phyloP scores from a whole-genome alignment of 2,888 invertebrate genomes.

The Cordilura impudica region DNA sequence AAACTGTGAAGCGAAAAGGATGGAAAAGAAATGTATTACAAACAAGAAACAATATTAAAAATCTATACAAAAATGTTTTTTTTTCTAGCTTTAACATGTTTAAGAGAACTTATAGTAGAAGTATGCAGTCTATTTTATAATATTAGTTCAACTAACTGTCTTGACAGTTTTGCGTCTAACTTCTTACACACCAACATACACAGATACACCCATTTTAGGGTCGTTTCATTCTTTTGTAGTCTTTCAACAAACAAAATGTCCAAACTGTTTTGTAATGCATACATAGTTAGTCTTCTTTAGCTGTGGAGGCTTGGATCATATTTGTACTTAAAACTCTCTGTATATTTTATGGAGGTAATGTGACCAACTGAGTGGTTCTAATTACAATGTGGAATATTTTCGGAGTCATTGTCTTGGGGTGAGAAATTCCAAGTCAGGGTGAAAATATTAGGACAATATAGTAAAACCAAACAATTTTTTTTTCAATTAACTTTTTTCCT shows the following conservation, averaged over 20 bases:
- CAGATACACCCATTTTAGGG: background rate
- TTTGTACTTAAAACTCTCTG: too few relatives aligned
- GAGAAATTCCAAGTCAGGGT: too few relatives aligned
- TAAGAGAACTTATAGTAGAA: constrained; percentile 3
- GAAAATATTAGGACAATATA: too few relatives aligned
- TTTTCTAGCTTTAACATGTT: constrained; percentile 9
- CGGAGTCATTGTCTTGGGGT: too few relatives aligned
- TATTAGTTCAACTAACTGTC: constrained; percentile 57
- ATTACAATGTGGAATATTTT: too few relatives aligned
- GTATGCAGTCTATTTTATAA: constrained; percentile 23
- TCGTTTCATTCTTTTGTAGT: background rate
- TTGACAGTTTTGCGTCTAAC: constrained; percentile 50
- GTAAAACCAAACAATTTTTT: too few relatives aligned
- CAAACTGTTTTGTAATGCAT: constrained; percentile 33
- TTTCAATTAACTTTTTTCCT: too few relatives aligned
- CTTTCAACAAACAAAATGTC: constrained; percentile 33
- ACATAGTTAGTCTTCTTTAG: background rate
- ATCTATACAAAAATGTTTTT: constrained; percentile 36
- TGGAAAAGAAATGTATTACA: constrained; percentile 23
- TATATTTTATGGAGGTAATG: background rate
- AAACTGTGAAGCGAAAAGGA: background rate
- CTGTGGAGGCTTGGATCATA: too few relatives aligned
- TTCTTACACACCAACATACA: constrained; percentile 15
- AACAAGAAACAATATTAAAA: constrained; percentile 22
- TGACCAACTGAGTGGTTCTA: too few relatives aligned